Evolutionary conservation across 2,797 vertebrate species (phyloP), one percentile per base, ranked within the genome.

Genomic region (Lacerta agilis): DNA sequence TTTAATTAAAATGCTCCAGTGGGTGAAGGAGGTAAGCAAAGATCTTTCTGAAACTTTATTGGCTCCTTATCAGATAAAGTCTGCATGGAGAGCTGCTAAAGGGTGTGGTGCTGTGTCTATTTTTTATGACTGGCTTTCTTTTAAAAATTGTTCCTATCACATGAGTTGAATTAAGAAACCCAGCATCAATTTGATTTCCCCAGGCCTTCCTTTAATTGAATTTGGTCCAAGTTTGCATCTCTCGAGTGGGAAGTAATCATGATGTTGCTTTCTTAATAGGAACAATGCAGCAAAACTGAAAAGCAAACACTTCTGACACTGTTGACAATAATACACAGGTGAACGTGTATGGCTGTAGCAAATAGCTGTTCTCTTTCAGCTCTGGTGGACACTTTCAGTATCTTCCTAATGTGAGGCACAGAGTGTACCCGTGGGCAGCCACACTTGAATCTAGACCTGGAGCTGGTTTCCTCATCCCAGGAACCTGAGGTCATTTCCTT

Each of bases 1-100:
- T 92, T 69, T 85, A 69, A 89, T 92, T 87, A 87, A 91, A 93
- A 72, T 3, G 55, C 29, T 77, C 9, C 0, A 17, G 13, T 76
- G 13, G 76, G 13, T 79, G n/a, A 92, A 87, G 2, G 41, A 1
- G 8, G 87, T 86, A 85, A 91, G 9, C 13, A 90, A 3, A 64
- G 75, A 75, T 66, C 86, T 90, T 85, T 69, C 77, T 87, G 58
- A 72, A 88, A 9, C 0, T 90, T 36, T 33, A 49, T 1, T 86
- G 3, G 13, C 86, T 85, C 92, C 88, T 66, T 81, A 83, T 38
- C 82, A 58, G 89, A 79, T 79, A 66, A 90, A 84, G 20, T 71
- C 81, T 76, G 36, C 3, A 67, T 87, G 82, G 84, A 87, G 18
- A 3, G 43, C 11, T 88, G 20, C 73, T 89, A n/a, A 23, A 36